Percentiles rank a stretch among this genome's conserved stretches.
phyloP scores from a whole-genome alignment of 2,888 invertebrate genomes.

The Parasteatoda lunata region DNA sequence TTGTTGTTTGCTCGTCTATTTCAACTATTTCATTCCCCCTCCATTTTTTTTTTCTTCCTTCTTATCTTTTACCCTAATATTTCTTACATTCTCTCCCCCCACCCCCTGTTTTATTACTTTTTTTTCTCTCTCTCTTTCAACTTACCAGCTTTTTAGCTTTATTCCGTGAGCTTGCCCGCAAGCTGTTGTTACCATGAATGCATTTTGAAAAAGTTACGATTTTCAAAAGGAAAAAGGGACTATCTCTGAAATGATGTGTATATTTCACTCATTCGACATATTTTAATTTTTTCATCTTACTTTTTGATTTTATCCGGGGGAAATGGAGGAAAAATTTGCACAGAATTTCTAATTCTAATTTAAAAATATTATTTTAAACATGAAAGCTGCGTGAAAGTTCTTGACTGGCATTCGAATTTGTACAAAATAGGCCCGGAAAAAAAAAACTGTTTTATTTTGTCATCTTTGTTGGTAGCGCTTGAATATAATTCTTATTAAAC shows the following conservation, averaged over 20 bases:
- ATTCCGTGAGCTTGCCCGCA: slow-evolving; percentile 43
- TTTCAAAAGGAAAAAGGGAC: not conserved
- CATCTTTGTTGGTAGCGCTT: too few species aligned
- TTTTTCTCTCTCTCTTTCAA: not conserved
- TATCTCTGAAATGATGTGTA: not conserved
- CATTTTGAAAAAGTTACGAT: slow-evolving; percentile 28
- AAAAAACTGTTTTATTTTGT: too few species aligned
- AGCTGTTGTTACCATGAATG: slow-evolving; percentile 63
- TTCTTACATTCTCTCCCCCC: slow-evolving; percentile 14
- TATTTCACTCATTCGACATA: not conserved
- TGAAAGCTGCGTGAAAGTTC: too few species aligned
- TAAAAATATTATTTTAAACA: too few species aligned
- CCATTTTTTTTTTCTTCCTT: not conserved
- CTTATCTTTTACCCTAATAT: slow-evolving; percentile 28
- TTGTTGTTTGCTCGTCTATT: slow-evolving; percentile 65
- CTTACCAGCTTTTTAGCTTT: slow-evolving; percentile 33
- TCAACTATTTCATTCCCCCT: slow-evolving; percentile 23
- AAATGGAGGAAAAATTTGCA: not conserved
- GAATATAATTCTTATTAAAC: too few species aligned
- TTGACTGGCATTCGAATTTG: too few species aligned
- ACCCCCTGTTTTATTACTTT: not conserved
- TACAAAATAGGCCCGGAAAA: too few species aligned
- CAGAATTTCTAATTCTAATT: too few species aligned
- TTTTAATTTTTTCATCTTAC: not conserved
- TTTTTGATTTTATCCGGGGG: not conserved